A percentile compares a stretch with the other conserved stretches of the same genome.
Conservation (phyloP, 2,797 vertebrate genomes). For the Acipenser ruthenus region DNA sequence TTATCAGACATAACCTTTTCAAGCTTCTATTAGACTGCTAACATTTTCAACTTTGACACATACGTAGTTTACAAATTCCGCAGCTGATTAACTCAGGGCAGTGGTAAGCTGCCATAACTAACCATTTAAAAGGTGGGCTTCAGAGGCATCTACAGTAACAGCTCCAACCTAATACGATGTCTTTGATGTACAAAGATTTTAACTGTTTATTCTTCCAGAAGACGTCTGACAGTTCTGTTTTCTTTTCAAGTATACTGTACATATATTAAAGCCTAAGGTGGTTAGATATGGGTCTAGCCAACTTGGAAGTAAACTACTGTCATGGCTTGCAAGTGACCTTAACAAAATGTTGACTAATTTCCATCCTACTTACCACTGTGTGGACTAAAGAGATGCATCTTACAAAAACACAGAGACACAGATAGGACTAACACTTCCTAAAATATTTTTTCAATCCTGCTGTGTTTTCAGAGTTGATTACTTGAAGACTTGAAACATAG, state of each 20-base stretch:
- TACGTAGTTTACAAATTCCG: slow-evolving; percentile 88
- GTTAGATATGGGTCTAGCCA: neutral
- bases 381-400: neutral
- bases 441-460: slow-evolving; percentile 11
- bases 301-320: slow-evolving; percentile 1
- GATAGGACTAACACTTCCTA: neutral
- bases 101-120: slow-evolving; percentile 55
- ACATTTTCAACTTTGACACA: slow-evolving; percentile 98
- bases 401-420: neutral
- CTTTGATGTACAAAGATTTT: too few relatives aligned
- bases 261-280: too few relatives aligned
- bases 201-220: too few relatives aligned
- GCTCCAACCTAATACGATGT: too few relatives aligned
- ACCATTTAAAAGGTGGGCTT: neutral
- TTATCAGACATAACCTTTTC: slow-evolving; percentile 99
- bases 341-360: neutral
- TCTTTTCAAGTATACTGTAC: too few relatives aligned
- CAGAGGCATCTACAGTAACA: neutral
- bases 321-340: slow-evolving; percentile 8
- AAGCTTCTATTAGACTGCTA: slow-evolving; percentile 92
- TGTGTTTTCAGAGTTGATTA: slow-evolving; percentile 16
- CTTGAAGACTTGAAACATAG: slow-evolving; percentile 35
- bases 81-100: slow-evolving; percentile 91
- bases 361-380: neutral
- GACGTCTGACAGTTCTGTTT: too few relatives aligned